Conservation (phyloP, 1,140 invertebrate genomes). For the Potamilus streckersoni region DNA sequence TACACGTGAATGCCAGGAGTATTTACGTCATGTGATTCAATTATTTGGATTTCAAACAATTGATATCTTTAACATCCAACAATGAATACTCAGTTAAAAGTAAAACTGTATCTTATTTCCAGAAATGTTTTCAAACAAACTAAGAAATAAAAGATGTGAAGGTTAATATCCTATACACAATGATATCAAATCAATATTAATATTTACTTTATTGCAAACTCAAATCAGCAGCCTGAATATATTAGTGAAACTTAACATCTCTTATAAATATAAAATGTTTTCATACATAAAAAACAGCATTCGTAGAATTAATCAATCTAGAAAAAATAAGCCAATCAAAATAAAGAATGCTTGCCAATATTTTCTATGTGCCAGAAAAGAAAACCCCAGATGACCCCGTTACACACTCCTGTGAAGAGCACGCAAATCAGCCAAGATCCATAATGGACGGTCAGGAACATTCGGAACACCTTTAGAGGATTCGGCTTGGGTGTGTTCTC, state of each 20-base stretch:
- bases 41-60: no score
- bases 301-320: neutral
- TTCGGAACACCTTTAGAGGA: neutral
- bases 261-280: neutral
- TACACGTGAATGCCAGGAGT: no score
- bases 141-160: no score
- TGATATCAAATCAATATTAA: no score
- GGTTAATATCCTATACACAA: no score
- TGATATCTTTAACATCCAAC: no score
- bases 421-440: neutral
- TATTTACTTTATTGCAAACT: no score
- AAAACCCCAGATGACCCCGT: conserved; percentile 6
- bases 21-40: no score
- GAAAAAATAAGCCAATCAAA: neutral
- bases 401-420: conserved; percentile 1
- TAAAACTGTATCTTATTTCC: no score
- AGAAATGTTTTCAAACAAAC: no score
- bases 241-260: neutral
- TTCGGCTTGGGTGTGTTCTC: neutral
- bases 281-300: neutral
- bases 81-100: no score
- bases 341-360: neutral
- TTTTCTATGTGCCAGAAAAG: conserved; percentile 6
- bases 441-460: conserved; percentile 4
- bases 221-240: neutral